Base-by-base conservation (phyloP, 1,140 invertebrate species). In the Ctenoplectra terminalis region DNA sequence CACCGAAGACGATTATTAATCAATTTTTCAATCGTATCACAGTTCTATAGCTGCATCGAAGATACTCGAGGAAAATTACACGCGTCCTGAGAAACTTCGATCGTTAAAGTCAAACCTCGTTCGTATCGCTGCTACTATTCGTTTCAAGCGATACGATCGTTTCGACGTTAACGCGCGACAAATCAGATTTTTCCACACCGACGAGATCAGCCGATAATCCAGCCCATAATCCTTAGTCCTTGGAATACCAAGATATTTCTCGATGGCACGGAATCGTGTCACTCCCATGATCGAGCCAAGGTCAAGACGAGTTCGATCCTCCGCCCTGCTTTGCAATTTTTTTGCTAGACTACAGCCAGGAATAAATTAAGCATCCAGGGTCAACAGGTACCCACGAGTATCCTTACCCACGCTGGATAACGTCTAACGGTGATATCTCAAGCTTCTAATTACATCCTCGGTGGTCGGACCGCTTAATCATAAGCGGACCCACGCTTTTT, bases 281-380 rank as follows among this genome's bases (percentile, higher is more conserved):
- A 76, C 67, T 43, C 78, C 34, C 60, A 58, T 85, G 83, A 86
- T 86, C 73, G 73, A 78, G 43, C 63, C 79, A 86, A 86, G 84
- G 72, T 60, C 46, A 50, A 31, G 26, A 56, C 66, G 8, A 58
- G 43, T 64, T 75, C 9, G 58, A 40, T 54, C 46, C 71, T 63
- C 50, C 64, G 20, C 52, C 75, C 58, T 79, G 69, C 11, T 15
- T 1, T 1, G 46, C 20, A 20, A 52, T 64, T 69, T 76, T 67
- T 85, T 58, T 54, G 40, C 17, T 26, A 40, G 8, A 23, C 9
- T 9, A 11, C 50, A 23, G 15, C 20, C 50, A 37, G 17, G 82
- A 79, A 67, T 69, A 56, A 85, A 85, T 84, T 85, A 84, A 56
- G 20, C 46, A 31, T 11, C 63, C 75, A 52, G 54, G 74, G 72